phyloP scores from a whole-genome alignment of 2,888 invertebrate genomes.

The Sinotaia quadrata region DNA sequence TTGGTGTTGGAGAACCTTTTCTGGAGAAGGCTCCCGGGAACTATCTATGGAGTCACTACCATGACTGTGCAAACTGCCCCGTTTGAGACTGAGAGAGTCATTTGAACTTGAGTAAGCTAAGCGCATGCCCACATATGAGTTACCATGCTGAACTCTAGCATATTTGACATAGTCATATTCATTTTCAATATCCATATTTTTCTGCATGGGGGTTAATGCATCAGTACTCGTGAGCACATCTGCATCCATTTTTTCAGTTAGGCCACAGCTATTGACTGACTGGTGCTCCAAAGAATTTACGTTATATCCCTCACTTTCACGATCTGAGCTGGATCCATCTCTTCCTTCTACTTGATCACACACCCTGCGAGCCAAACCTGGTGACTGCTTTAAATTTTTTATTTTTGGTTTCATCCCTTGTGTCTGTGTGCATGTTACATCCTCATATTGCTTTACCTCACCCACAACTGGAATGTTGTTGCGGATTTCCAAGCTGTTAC shows the following conservation, averaged over 20 bases:
- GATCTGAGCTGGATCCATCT: slow-evolving; percentile 60
- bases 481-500: slow-evolving; percentile 69
- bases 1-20: slow-evolving; percentile 51
- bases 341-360: slow-evolving; percentile 49
- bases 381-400: slow-evolving; percentile 62
- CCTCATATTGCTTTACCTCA: slow-evolving; percentile 65
- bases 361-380: slow-evolving; percentile 68
- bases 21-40: slow-evolving; percentile 62
- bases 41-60: slow-evolving; percentile 51
- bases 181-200: slow-evolving; percentile 64
- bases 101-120: slow-evolving; percentile 75
- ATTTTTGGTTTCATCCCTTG: slow-evolving; percentile 67
- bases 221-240: slow-evolving; percentile 4
- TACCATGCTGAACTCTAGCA: slow-evolving; percentile 74
- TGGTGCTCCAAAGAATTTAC: background rate
- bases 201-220: slow-evolving; percentile 36
- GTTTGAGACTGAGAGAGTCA: slow-evolving; percentile 53
- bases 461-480: slow-evolving; percentile 68
- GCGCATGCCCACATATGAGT: slow-evolving; percentile 84
- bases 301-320: slow-evolving; percentile 40
- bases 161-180: slow-evolving; percentile 71
- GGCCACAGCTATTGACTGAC: background rate
- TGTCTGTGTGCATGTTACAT: slow-evolving; percentile 44
- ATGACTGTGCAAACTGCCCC: slow-evolving; percentile 42
- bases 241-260: background rate